Evolutionary conservation across 2,113 vertebrate genomes (phyloP).

Genomic region (Apistogramma diplotaenia): DNA sequence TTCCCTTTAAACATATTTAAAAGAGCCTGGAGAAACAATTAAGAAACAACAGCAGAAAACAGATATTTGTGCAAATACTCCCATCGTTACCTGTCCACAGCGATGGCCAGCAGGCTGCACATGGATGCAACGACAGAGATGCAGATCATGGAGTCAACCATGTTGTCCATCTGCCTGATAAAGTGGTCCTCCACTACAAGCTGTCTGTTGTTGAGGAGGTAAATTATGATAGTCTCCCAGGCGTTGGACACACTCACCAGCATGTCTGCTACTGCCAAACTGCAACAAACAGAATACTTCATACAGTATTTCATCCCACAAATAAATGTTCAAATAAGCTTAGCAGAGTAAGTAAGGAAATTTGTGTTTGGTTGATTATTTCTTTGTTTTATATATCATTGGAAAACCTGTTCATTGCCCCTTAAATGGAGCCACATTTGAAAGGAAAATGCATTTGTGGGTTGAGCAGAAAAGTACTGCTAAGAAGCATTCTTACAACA

Average conservation of each 20-base stretch:
- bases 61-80: background rate
- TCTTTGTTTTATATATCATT: no score
- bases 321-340: background rate
- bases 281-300: slow-evolving; percentile 47
- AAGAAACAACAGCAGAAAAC: background rate
- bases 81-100: slow-evolving; percentile 82
- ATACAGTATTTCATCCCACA: background rate
- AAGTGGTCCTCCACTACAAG: slow-evolving; percentile 87
- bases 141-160: slow-evolving; percentile 96
- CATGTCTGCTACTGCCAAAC: slow-evolving; percentile 94
- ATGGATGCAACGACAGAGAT: slow-evolving; percentile 96
- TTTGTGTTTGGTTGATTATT: no score
- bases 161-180: slow-evolving; percentile 90
- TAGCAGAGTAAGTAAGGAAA: no score
- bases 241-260: slow-evolving; percentile 92
- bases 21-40: background rate
- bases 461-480: no score
- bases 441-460: no score
- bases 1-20: background rate
- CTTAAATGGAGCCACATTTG: no score
- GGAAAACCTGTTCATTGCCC: no score
- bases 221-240: slow-evolving; percentile 94
- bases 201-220: slow-evolving; percentile 87
- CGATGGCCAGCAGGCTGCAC: slow-evolving; percentile 93
- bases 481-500: no score